phyloP scores from a whole-genome alignment of 2,797 vertebrate genomes.

The Enteromius paludinosus region DNA sequence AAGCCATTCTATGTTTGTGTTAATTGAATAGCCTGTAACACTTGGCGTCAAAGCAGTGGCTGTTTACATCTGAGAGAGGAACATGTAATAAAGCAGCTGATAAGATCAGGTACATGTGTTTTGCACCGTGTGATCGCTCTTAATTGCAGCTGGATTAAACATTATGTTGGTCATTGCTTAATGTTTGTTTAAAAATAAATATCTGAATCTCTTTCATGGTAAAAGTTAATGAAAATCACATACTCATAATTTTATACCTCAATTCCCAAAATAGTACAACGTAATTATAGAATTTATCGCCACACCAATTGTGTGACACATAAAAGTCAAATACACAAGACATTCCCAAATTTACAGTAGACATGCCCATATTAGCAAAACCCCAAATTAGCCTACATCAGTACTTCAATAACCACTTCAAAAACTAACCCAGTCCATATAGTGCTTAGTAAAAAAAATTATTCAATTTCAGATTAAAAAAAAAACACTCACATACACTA shows the following conservation, averaged over 20 bases:
- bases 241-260: background rate
- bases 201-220: background rate
- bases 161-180: background rate
- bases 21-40: constrained; percentile 71
- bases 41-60: constrained; percentile 58
- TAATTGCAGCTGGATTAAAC: background rate
- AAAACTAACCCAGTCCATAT: background rate
- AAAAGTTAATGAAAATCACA: background rate
- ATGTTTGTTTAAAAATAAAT: background rate
- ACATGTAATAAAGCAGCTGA: constrained; percentile 39
- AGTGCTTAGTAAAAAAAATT: background rate
- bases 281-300: background rate
- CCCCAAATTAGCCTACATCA: background rate
- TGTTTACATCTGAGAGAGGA: constrained; percentile 65
- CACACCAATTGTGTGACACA: background rate
- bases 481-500: background rate
- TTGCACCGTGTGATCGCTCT: background rate
- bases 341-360: background rate
- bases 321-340: constrained; percentile 5
- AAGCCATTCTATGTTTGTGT: constrained; percentile 38
- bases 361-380: constrained; percentile 4
- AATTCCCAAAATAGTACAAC: background rate
- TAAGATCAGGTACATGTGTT: background rate
- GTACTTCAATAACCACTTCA: background rate
- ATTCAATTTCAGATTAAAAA: too few relatives aligned